Percentiles rank a stretch among this genome's conserved stretches.
These are phyloP conservation scores for Xenops minutus DNA, from an alignment of 2,797 vertebrate genomes.

Conservation along the genomic window DNA sequence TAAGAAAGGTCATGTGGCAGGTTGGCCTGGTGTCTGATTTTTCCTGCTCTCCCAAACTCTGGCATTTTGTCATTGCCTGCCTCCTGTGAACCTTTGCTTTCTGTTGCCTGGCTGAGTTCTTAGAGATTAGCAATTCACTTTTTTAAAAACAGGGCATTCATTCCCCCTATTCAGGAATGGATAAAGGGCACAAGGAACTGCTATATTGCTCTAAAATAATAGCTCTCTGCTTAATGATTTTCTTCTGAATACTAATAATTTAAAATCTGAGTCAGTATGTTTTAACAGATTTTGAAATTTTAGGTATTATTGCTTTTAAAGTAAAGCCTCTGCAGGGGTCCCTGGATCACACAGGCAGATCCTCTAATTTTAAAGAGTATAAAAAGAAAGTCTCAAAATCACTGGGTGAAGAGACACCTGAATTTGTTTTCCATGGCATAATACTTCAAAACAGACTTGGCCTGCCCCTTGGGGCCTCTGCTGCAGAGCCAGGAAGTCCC, in stretches of 20 bases:
- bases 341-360: background rate
- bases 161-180: background rate
- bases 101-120: background rate
- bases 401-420: background rate
- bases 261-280: background rate
- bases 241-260: background rate
- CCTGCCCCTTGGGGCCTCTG: background rate
- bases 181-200: background rate
- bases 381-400: background rate
- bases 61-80: background rate
- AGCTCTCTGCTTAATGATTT: background rate
- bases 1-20: background rate
- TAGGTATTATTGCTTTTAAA: background rate
- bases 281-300: background rate
- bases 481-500: background rate
- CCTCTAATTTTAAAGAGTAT: background rate
- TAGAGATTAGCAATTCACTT: background rate
- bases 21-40: background rate
- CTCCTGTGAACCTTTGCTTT: background rate
- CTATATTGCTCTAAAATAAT: background rate
- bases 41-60: background rate
- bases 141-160: background rate
- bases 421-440: background rate
- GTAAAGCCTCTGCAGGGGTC: rapidly evolving
- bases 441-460: background rate